These are phyloP conservation scores for Meriones unguiculatus DNA, from an alignment of 2,113 vertebrate species.

Conservation along the genomic window DNA sequence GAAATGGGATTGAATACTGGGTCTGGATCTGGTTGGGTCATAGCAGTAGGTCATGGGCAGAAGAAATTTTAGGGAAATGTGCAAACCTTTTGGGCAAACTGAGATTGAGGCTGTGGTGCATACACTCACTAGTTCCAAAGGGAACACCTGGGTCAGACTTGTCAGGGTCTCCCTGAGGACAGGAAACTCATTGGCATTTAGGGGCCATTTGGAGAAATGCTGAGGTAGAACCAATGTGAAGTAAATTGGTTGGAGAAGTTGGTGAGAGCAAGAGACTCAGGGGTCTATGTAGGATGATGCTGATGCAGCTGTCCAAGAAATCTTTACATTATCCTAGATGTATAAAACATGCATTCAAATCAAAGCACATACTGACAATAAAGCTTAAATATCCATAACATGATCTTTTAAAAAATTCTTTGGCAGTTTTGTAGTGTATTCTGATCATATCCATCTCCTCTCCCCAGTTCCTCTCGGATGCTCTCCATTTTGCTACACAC, in stretches of 20 bases:
- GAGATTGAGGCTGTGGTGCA: background rate
- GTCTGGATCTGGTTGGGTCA: background rate
- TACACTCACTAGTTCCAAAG: too few species aligned
- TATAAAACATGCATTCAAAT: background rate
- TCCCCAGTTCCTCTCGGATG: background rate
- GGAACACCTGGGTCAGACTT: background rate
- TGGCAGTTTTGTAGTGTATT: background rate
- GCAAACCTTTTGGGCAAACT: background rate
- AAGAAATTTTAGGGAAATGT: background rate
- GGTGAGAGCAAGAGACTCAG: background rate
- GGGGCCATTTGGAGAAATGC: background rate
- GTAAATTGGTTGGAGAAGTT: background rate
- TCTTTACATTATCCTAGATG: background rate
- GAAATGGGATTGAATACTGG: background rate
- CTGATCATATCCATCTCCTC: background rate
- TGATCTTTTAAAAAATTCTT: background rate
- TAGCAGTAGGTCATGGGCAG: background rate
- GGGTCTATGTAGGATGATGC: background rate
- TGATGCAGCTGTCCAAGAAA: background rate
- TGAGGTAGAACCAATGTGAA: background rate
- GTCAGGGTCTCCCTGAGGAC: background rate
- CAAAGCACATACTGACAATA: background rate
- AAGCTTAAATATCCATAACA: background rate
- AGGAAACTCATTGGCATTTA: background rate
- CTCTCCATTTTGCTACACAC: background rate